Evolutionary conservation across 2,888 invertebrate genomes (phyloP), one percentile per base, ranked within the genome.

Genomic region (Carcina quercana): DNA sequence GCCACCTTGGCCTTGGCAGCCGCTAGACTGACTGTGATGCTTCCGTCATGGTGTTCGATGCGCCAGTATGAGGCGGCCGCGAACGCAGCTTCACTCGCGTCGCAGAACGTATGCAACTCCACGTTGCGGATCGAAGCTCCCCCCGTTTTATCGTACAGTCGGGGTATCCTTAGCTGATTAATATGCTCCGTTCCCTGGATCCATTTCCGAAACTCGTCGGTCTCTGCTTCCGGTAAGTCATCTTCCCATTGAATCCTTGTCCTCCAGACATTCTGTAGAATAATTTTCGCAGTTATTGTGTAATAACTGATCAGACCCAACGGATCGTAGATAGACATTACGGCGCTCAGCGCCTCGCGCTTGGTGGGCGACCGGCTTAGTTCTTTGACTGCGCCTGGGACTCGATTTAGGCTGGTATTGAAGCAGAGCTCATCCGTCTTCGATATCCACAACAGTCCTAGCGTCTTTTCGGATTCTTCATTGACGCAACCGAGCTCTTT

Each of bases 21-120:
- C 0, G 29, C 42, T 22, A 46, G 40, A 35, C 39, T 35, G 12
- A 41, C 26, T 13, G 24, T 13, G 17, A 43, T 39, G 7, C 26
- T 10, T 8, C 40, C 40, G 25, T 43, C 40, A 1, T 28, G 13
- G 5, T 32, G 24, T 13, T 20, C 33, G 25, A 41, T 33, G 7
- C 50, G 39, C 22, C 37, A 42, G 29, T 49, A 54, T 7, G 39
- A 42, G 7, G 45, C 47, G 3, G 53, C 35, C 6, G 50, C 44
- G 32, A 44, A 48, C 5, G 53, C 49, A 17, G 47, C 36, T 10
- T 36, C 30, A 15, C 50, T 45, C 8, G 50, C 50, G 25, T 54
- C 54, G 25, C 50, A 46, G 32, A 56, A 58, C 2, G 39, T 32
- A 30, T 54, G 59, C 25, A 46, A 22, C 26, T 43, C 24, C 14